These are phyloP conservation scores for Galeruca laticollis DNA, from an alignment of 2,888 invertebrate species.

Conservation along the genomic window DNA sequence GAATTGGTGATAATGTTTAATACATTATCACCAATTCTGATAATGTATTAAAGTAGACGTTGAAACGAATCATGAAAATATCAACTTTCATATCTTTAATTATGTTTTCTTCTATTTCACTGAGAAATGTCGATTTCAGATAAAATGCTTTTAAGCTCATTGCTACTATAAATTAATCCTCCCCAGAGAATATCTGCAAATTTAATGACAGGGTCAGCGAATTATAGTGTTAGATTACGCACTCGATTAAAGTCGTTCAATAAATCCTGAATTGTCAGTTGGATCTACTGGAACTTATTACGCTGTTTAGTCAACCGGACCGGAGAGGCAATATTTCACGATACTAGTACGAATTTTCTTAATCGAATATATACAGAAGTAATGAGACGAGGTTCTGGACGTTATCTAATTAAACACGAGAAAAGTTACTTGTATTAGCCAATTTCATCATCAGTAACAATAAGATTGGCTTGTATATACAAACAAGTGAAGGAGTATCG, in stretches of 20 bases:
- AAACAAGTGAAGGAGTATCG: no score
- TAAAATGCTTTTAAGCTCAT: slow-evolving; percentile 12
- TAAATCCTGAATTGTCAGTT: slow-evolving; percentile 19
- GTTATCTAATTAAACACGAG: background rate
- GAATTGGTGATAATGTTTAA: no score
- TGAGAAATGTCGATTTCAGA: slow-evolving; percentile 6
- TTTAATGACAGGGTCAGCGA: slow-evolving; percentile 25
- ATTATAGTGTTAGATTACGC: slow-evolving; percentile 21
- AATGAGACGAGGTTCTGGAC: background rate
- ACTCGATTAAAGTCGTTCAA: slow-evolving; percentile 21
- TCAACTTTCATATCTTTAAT: background rate
- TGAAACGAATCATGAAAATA: background rate
- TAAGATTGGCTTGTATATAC: no score
- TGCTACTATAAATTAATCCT: slow-evolving; percentile 15
- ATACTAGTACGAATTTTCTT: background rate
- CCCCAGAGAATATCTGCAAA: slow-evolving; percentile 10
- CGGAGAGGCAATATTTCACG: background rate
- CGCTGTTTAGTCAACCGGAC: slow-evolving; percentile 5
- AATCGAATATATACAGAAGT: background rate
- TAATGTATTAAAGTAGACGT: background rate
- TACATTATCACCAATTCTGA: no score
- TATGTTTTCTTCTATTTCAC: slow-evolving; percentile 9
- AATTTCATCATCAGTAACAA: no score
- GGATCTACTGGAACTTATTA: slow-evolving; percentile 14
- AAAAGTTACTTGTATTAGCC: no score